Base-by-base conservation (phyloP, 2,888 invertebrate species). In the Drosophila dives region DNA sequence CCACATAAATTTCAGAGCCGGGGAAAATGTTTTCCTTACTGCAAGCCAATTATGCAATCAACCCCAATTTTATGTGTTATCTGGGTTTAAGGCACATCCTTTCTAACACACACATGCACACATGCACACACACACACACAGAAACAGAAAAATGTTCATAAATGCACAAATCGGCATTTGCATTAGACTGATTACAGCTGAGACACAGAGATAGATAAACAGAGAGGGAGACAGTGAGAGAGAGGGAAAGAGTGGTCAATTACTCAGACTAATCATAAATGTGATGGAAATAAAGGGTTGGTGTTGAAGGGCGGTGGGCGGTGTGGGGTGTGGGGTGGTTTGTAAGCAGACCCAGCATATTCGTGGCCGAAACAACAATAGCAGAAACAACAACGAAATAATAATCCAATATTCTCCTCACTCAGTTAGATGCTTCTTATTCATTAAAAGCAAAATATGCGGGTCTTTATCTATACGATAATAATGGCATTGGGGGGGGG, bases 131-230 rank as follows among this genome's bases (percentile, higher is more conserved):
- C 20, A 15, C 12, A 29, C 23, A 59, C 29, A 12, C 33, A 65
- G 20, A 53, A 26, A 40, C 6, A 59, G 40, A 29, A 42, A 45
- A 23, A 45, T 54, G 45, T 53, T 70, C 63, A 77, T 70, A 77
- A 77, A 66, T 74, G 65, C 61, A 80, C 56, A 72, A 80, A 72
- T 77, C 67, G 65, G 32, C 53, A 77, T 71, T 80, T 83, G 81
- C 86, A 83, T 83, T 85, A 81, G 73, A 61, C 72, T 77, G 86
- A 85, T 83, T 85, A 72, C 71, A 62, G 65, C 36, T 26, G 59
- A 40, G 53, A 26, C 3, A 50, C 33, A 50, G 17, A 42, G 36
- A 20, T 23, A 34, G 42, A 20, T 15, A n/a, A n/a, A 17, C 32
- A 15, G 34, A 7, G 34, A 5, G 8, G 6, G 23, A 45, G 51